Evolutionary conservation across 2,113 vertebrate species (phyloP).

Genomic region (Cyanoderma ruficeps): DNA sequence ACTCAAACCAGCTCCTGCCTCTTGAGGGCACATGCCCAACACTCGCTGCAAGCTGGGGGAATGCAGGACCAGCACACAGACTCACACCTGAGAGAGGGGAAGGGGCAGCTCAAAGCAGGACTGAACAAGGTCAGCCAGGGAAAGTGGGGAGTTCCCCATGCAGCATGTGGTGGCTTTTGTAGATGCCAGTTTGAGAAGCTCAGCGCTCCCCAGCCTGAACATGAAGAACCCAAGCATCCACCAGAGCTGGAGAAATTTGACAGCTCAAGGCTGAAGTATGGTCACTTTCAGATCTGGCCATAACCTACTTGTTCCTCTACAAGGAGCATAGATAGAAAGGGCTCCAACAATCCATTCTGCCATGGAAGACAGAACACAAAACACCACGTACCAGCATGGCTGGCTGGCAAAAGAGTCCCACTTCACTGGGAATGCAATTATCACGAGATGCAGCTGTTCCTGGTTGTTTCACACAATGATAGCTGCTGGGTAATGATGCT

Average conservation of each 20-base stretch:
- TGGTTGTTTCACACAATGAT: neutral
- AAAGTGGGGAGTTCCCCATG: accelerated
- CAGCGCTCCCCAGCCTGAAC: neutral
- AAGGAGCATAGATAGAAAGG: neutral
- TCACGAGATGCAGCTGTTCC: neutral
- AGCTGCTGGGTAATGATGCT: accelerated
- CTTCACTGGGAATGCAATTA: neutral
- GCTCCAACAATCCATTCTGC: neutral
- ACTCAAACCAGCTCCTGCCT: neutral
- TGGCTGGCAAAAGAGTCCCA: neutral
- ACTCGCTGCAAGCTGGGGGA: neutral
- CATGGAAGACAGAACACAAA: neutral
- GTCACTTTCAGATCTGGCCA: neutral
- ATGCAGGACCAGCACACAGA: accelerated
- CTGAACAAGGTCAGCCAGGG: neutral
- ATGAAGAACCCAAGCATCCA: neutral
- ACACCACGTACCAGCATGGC: neutral
- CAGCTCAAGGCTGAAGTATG: neutral
- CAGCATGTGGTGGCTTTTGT: accelerated
- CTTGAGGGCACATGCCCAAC: accelerated
- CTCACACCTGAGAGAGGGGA: neutral
- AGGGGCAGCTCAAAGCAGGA: neutral
- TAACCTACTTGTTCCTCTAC: neutral
- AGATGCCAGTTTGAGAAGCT: neutral
- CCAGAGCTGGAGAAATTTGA: neutral